Base-by-base conservation (phyloP, 2,888 invertebrate genomes). In the Synergus japonicus region DNA sequence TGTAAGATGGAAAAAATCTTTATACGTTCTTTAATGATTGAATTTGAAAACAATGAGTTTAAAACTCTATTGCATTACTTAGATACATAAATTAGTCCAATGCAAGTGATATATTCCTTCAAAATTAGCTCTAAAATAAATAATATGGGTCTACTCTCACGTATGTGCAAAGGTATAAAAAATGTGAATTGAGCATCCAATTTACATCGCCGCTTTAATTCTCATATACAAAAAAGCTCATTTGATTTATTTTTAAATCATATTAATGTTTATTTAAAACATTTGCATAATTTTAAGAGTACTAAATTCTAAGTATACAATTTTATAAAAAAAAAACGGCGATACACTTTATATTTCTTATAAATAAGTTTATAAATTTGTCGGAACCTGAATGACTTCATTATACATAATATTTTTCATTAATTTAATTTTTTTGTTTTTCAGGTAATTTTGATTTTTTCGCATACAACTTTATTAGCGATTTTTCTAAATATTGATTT, bases 121-220 rank as follows among this genome's bases (percentile, higher is more conserved):
- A 54, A 69, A 46, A 49, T 66, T 4, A 63, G 4, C 54, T 18
- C 43, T 54, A 79, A 18, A 77, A 15, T 46, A 76, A 66, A 78
- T 69, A 69, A 69, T 69, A 60, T 76, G 22, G 15, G 64, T 65
- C 65, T 77, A 65, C 77, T 65, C 22, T 77, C 65, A 65, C 58
- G 69, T 69, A 69, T 69, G 69, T 69, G 69, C 69, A 29, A 66
- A 41, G 66, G 9, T 22, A 41, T 29, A 66, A 66, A 65, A 41
- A n/a, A 66, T 66, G 66, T 22, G 12, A 66, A 66, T 65, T 65
- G n/a, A 65, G 41, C 41, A 65, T 65, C 8, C n/a, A 65, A 65
- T 65, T 65, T 64, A 29, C 10, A n/a, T 18, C 18, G 18, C 18
- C 58, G 18, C 58, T 22, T 60, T 22, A 18, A 60, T 22, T 60